Evolutionary conservation across 2,888 invertebrate species (phyloP), one percentile per base, ranked within the genome.

Genomic region (Nymphalis c-album): DNA sequence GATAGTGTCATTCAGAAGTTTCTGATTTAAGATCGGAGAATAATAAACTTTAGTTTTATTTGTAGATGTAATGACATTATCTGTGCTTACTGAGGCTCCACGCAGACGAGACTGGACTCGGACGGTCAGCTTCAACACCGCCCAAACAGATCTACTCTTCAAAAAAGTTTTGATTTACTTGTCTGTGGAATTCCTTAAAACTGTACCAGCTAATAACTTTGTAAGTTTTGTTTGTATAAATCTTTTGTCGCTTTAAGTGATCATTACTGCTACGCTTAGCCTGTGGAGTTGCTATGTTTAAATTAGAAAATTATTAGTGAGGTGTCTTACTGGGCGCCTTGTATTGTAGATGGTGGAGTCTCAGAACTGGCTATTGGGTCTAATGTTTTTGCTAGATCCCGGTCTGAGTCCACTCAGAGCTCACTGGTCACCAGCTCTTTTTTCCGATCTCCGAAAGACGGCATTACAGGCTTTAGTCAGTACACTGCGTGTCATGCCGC

Each of bases 311-410:
- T 2, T 1, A 48, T 58, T 58, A 13, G 1, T 31, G 26, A 31
- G 26, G 5, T 31, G 6, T 6, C 26, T 31, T 6, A 31, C 26
- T 6, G 6, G 26, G 26, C 26, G 26, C 0, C 26, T 31, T 31
- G 26, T 61, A 50, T 62, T 78, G n/a, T 72, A 91, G 91, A 77
- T 88, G 80, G 72, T 87, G 3, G 83, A 83, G 69, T 73, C 78
- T 1, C 80, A 81, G 3, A 67, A 82, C 58, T 92, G 90, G 90
- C 71, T 90, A 0, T 64, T 86, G 8, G 91, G 91, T 0, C 75
- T 92, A 8, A 85, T 88, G 83, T 90, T 86, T 64, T 65, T 92
- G 45, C 64, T 91, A 47, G 91, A 91, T 67, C 90, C 91, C 13
- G 86, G 81, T 0, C 79, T 90, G 5, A 75, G 81, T 60, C 67